These are phyloP conservation scores for Hymenochirus boettgeri DNA, from an alignment of 2,113 vertebrate species.

Conservation along the genomic window DNA sequence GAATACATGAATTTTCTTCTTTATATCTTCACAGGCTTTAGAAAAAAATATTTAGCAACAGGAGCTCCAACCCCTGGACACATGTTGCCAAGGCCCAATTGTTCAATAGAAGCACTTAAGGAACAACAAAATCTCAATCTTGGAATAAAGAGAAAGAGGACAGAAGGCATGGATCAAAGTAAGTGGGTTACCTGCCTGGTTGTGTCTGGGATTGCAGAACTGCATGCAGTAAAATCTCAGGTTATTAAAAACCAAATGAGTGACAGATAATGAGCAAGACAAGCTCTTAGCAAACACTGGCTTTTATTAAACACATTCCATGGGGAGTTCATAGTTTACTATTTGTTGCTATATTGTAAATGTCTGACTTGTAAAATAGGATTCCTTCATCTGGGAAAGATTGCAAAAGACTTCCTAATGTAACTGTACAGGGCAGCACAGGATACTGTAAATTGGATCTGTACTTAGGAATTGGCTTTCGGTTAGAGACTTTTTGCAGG, in stretches of 20 bases:
- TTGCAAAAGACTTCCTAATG: too few relatives aligned
- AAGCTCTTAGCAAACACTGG: constrained; percentile 6
- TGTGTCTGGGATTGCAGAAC: neutral
- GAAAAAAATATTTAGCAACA: constrained; percentile 86
- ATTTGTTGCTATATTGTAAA: too few relatives aligned
- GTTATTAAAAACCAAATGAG: neutral
- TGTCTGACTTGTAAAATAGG: too few relatives aligned
- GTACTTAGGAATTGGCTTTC: too few relatives aligned
- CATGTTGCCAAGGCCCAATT: constrained; percentile 85
- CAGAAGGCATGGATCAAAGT: constrained; percentile 79
- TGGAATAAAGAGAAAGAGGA: constrained; percentile 78
- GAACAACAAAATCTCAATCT: constrained; percentile 70
- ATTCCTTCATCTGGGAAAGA: too few relatives aligned
- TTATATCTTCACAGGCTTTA: constrained; percentile 71
- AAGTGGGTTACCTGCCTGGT: constrained; percentile 45
- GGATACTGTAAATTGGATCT: too few relatives aligned
- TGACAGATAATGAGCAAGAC: neutral
- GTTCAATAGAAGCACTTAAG: constrained; percentile 75
- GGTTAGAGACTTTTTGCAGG: too few relatives aligned
- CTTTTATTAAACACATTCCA: neutral
- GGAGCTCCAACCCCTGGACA: constrained; percentile 81
- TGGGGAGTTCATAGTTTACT: too few relatives aligned
- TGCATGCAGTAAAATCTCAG: too few relatives aligned
- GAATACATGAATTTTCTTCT: neutral
- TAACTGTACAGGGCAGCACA: too few relatives aligned